Evolutionary conservation across 2,888 invertebrate genomes (phyloP).

Genomic region (Leptinotarsa haldemani): DNA sequence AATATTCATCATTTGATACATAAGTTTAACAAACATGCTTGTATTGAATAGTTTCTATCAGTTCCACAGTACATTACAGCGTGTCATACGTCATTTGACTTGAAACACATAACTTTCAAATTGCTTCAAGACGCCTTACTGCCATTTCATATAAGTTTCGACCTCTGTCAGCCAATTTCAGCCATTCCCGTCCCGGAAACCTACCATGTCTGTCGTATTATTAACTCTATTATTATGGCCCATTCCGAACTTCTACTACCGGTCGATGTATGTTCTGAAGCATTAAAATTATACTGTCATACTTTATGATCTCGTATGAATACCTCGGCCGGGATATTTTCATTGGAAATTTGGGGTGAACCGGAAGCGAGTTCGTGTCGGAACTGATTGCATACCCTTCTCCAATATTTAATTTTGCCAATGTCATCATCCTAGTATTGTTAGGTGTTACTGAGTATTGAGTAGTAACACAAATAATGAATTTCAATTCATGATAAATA

Average conservation of each 20-base stretch:
- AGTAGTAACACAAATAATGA: no score
- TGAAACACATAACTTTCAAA: neutral
- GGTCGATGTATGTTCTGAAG: constrained; percentile 6
- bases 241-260: neutral
- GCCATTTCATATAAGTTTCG: neutral
- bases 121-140: neutral
- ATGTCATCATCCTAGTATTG: no score
- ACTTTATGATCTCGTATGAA: constrained; percentile 4
- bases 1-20: no score
- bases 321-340: neutral
- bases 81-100: no score
- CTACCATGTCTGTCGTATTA: constrained; percentile 1
- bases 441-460: no score
- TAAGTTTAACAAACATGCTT: no score
- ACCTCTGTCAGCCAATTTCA: constrained; percentile 8
- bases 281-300: constrained; percentile 13
- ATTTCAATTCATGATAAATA: no score
- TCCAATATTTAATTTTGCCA: no score
- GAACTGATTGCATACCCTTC: neutral
- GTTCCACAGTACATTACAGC: no score
- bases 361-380: neutral
- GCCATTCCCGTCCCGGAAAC: neutral
- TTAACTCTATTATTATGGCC: constrained; percentile 10
- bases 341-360: constrained; percentile 1
- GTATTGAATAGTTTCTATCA: neutral